Base-by-base conservation (phyloP, 2,888 invertebrate genomes). In the Zeuzera pyrina region DNA sequence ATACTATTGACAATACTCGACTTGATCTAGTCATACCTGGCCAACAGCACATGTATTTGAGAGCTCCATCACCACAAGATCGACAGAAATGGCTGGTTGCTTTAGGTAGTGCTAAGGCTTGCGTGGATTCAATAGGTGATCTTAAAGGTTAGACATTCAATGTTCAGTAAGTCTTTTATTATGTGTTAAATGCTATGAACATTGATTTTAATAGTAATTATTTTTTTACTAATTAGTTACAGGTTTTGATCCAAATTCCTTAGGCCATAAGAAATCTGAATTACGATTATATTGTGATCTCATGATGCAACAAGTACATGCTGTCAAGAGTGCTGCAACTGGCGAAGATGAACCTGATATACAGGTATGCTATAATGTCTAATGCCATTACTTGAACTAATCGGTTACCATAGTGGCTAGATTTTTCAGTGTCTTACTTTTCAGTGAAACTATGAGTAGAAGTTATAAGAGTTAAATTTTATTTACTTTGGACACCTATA, bases 291-390 rank as follows among this genome's bases (percentile, higher is more conserved):
- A 92, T 65, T 92, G 92, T 79, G 93, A 93, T 68, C 81, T 93
- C 23, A 77, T 93, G 52, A 92, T 92, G 91, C 93, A 93, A 64
- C 93, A 93, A 74, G 91, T 92, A 2, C 92, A 92, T 76, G 87
- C 87, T 34, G 86, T 91, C 0, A 91, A 90, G 65, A 87, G 87
- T 64, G 88, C 89, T 35, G 86, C 87, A 6, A 85, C 70, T 39
- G 64, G 68, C 38, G 84, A 86, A 42, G 72, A 68, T 45, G 85
- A 85, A 12, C 88, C 88, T 19, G 87, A 89, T 58, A 52, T 87
- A 32, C 77, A 87, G 76, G 89, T 89, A 56, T n/a, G n/a, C n/a
- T n/a, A n/a, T n/a, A n/a, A n/a, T n/a, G n/a, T n/a, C n/a, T n/a
- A n/a, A n/a, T n/a, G n/a, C n/a, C n/a, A n/a, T n/a, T n/a, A n/a